Percentiles rank a stretch among this genome's conserved stretches.
Evolutionary conservation across 2,113 vertebrate species (phyloP).

Genomic region (Eolophus roseicapilla): DNA sequence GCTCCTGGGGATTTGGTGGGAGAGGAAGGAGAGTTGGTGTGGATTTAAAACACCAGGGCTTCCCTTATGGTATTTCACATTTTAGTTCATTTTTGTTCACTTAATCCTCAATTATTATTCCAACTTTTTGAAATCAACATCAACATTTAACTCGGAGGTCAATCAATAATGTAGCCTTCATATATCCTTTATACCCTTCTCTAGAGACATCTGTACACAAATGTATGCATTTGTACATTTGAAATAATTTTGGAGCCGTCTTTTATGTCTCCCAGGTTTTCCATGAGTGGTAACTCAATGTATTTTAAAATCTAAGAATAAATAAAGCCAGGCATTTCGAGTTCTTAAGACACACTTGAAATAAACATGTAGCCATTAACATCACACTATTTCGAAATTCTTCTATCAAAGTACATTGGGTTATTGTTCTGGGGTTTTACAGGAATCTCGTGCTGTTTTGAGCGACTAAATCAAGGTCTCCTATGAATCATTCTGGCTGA

Average conservation of each 20-base stretch:
- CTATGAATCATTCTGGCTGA: conserved; percentile 1
- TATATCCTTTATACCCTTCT: neutral
- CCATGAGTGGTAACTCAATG: neutral
- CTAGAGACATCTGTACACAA: neutral
- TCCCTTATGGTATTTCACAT: neutral
- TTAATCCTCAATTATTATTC: neutral
- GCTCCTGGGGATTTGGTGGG: too few relatives aligned
- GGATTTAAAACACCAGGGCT: neutral
- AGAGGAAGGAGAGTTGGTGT: neutral
- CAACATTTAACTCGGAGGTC: neutral
- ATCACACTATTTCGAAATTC: neutral
- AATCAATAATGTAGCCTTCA: neutral
- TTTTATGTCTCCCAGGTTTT: neutral
- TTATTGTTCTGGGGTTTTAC: neutral
- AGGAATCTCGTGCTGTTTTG: neutral
- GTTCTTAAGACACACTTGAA: neutral
- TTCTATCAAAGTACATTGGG: neutral
- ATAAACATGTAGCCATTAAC: neutral
- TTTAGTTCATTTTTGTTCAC: neutral
- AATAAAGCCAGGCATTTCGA: neutral
- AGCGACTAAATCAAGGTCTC: neutral
- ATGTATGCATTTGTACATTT: neutral
- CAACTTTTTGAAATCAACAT: neutral
- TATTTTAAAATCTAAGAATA: neutral
- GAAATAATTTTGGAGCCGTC: neutral